A percentile compares a stretch with the other conserved stretches of the same genome.
These are phyloP conservation scores for Acanthochromis polyacanthus DNA, from an alignment of 2,113 vertebrate genomes.

Conservation along the genomic window DNA sequence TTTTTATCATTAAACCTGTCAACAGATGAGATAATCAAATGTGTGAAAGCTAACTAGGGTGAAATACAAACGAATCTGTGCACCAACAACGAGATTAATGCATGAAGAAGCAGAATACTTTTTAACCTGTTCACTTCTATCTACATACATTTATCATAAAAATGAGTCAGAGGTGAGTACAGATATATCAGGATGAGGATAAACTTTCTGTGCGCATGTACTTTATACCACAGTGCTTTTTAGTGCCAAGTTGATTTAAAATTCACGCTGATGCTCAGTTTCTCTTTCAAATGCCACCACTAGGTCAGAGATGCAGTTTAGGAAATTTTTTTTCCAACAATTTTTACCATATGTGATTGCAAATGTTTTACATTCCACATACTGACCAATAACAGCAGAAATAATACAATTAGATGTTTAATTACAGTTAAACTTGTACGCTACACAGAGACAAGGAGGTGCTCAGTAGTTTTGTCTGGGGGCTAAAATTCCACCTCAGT, in stretches of 20 bases:
- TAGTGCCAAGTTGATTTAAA: constrained; percentile 38
- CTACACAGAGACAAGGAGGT: not conserved
- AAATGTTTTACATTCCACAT: constrained; percentile 21
- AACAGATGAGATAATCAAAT: not conserved
- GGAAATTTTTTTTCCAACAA: constrained; percentile 35
- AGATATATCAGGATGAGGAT: constrained; percentile 13
- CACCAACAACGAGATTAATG: not conserved
- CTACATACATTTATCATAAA: not conserved
- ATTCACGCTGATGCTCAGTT: constrained; percentile 30
- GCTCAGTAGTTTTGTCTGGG: constrained; percentile 12
- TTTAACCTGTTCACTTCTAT: not conserved
- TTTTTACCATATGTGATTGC: constrained; percentile 22
- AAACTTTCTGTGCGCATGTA: constrained; percentile 39
- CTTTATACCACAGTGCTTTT: constrained; percentile 19
- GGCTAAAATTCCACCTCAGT: constrained; percentile 22
- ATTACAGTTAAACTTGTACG: not conserved
- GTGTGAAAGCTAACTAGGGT: not conserved
- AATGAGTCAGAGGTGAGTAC: constrained; percentile 4
- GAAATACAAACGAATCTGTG: constrained; percentile 9
- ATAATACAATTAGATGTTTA: not conserved
- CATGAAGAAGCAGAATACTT: not conserved
- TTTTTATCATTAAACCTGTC: not conserved
- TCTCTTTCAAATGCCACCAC: constrained; percentile 45
- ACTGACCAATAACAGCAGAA: constrained; percentile 13
- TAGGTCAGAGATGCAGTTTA: constrained; percentile 36